Evolutionary conservation across 2,888 invertebrate genomes (phyloP).

Genomic region (Pilophorus perplexus): DNA sequence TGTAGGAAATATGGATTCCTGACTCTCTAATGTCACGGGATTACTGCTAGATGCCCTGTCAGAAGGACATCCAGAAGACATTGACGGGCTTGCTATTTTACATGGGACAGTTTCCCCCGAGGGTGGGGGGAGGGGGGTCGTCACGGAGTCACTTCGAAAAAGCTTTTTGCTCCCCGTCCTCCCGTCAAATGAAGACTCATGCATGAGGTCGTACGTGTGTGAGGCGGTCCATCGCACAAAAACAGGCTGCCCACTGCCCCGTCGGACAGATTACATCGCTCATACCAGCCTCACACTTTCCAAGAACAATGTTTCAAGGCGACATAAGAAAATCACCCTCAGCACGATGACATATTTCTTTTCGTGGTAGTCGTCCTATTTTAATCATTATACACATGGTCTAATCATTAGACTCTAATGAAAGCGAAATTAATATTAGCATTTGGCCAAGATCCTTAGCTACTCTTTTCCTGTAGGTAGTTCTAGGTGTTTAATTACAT

Average conservation of each 20-base stretch:
- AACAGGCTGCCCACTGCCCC: too few relatives aligned
- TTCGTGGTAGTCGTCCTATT: too few relatives aligned
- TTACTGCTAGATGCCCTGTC: slow-evolving; percentile 4
- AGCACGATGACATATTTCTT: too few relatives aligned
- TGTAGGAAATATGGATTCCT: too few relatives aligned
- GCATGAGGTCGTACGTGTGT: slow-evolving; percentile 33
- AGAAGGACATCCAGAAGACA: background rate
- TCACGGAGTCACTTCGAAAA: background rate
- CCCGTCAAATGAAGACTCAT: slow-evolving; percentile 29
- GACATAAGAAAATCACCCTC: slow-evolving; percentile 14
- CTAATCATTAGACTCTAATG: too few relatives aligned
- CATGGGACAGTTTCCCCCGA: slow-evolving; percentile 22
- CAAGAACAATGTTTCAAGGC: slow-evolving; percentile 32
- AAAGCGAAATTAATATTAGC: too few relatives aligned
- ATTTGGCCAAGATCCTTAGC: too few relatives aligned
- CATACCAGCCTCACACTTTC: too few relatives aligned
- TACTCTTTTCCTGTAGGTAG: too few relatives aligned
- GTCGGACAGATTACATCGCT: slow-evolving; percentile 25
- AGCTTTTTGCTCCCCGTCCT: background rate
- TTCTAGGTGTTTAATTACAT: too few relatives aligned
- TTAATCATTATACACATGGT: too few relatives aligned
- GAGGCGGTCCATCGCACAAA: slow-evolving; percentile 17
- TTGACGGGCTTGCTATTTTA: slow-evolving; percentile 17
- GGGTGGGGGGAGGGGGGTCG: slow-evolving; percentile 3
- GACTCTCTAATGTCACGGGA: slow-evolving; percentile 8